Conservation (phyloP, 2,888 invertebrate species). For the Pseudococcus viburni region DNA sequence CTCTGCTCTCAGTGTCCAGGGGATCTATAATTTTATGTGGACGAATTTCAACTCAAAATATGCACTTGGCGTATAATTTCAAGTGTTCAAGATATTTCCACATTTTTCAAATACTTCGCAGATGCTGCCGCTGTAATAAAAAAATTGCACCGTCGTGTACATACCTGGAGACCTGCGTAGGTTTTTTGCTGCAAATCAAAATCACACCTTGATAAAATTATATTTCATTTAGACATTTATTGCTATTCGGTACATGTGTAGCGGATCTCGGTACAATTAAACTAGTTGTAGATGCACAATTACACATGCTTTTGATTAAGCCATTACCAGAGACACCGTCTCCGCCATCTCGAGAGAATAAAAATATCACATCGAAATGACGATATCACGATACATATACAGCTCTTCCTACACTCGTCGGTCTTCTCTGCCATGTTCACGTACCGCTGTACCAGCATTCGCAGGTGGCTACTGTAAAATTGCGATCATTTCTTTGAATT, state of each 20-base stretch:
- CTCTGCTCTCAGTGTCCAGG: no score
- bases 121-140: no score
- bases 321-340: not conserved
- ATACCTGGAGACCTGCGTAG: not conserved
- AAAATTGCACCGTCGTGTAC: no score
- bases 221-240: not conserved
- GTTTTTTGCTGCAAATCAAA: not conserved
- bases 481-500: conserved; percentile 53
- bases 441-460: conserved; percentile 6
- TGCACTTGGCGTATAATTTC: no score
- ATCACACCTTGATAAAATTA: not conserved
- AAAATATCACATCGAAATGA: conserved; percentile 17
- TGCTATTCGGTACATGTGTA: not conserved
- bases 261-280: not conserved
- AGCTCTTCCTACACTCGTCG: no score
- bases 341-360: not conserved
- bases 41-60: no score
- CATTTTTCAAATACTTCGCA: no score
- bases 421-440: not conserved
- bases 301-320: not conserved
- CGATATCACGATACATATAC: not conserved
- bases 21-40: no score
- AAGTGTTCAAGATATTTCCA: no score
- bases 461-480: conserved; percentile 51
- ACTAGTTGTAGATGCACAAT: conserved; percentile 5